Evolutionary conservation across 2,113 vertebrate genomes (phyloP).

Genomic region (Jaculus jaculus): DNA sequence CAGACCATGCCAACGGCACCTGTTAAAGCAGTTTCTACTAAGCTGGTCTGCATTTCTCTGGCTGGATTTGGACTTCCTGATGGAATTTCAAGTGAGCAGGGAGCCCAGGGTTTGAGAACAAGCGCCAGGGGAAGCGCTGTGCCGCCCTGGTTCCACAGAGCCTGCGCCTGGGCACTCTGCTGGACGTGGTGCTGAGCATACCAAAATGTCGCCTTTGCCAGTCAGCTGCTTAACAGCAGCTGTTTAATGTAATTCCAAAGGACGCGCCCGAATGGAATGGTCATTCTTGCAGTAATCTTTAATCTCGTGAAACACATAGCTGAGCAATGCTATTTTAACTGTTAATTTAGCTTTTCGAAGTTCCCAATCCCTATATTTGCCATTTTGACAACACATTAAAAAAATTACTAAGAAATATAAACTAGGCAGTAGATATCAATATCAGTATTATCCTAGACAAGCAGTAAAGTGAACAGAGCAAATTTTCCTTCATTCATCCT

Average conservation of each 20-base stretch:
- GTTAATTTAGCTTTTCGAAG: conserved; percentile 37
- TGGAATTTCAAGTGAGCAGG: conserved; percentile 86
- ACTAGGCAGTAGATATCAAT: neutral
- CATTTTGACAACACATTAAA: neutral
- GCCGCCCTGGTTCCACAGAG: conserved; percentile 80
- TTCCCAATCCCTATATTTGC: conserved; percentile 13
- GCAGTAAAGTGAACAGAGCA: too few species aligned
- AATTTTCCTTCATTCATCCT: too few species aligned
- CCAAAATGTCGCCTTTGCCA: conserved; percentile 82
- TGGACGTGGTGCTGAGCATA: conserved; percentile 76
- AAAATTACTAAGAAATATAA: neutral
- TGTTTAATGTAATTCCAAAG: conserved; percentile 87
- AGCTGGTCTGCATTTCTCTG: conserved; percentile 87
- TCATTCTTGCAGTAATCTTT: conserved; percentile 84
- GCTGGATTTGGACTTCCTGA: conserved; percentile 86
- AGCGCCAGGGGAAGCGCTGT: conserved; percentile 82
- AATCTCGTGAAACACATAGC: conserved; percentile 77
- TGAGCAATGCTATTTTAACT: conserved; percentile 52
- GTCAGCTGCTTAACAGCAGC: conserved; percentile 87
- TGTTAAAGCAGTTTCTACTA: conserved; percentile 87
- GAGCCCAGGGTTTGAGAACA: conserved; percentile 87
- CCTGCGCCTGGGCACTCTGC: conserved; percentile 79
- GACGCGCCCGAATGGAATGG: conserved; percentile 86
- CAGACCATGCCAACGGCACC: conserved; percentile 83
- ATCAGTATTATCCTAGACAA: neutral